phyloP scores from a whole-genome alignment of 2,888 invertebrate species.

The Acrocyrtus sp. region DNA sequence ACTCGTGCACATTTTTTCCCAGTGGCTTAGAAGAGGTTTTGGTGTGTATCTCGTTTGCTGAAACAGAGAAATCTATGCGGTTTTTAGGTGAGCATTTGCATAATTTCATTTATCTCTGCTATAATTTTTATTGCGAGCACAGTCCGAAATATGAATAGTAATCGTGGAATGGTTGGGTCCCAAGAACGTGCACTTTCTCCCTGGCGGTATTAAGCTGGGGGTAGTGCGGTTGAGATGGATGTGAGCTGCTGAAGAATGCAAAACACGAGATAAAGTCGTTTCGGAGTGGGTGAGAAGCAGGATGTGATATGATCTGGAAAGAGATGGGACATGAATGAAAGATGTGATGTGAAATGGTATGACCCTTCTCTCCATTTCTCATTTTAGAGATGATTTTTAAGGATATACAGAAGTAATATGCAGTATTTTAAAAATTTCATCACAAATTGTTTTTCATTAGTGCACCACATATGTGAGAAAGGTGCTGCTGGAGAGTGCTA shows the following conservation, averaged over 20 bases:
- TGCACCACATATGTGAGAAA: no score
- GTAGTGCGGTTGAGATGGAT: no score
- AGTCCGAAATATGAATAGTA: not conserved
- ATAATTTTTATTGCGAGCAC: not conserved
- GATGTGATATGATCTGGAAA: not conserved
- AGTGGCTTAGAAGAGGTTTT: no score
- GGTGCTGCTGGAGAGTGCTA: no score
- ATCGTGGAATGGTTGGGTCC: no score
- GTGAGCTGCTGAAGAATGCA: conserved; percentile 16
- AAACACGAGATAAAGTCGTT: conserved; percentile 5
- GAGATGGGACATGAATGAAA: not conserved
- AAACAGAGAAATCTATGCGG: conserved; percentile 39
- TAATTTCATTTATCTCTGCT: conserved; percentile 47
- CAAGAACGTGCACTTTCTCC: no score
- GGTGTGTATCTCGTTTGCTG: no score
- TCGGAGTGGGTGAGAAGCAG: not conserved
- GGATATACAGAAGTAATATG: not conserved
- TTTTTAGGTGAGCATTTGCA: conserved; percentile 50
- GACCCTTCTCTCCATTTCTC: conserved; percentile 24
- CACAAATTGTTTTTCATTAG: no score
- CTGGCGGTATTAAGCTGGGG: no score
- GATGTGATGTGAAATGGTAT: conserved; percentile 5
- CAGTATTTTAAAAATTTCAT: no score
- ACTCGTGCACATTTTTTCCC: no score
- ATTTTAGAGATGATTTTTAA: conserved; percentile 1